Evolutionary conservation across 2,888 invertebrate species (phyloP), one percentile per base, ranked within the genome.

Genomic region (Chrysopilus asiliformis): DNA sequence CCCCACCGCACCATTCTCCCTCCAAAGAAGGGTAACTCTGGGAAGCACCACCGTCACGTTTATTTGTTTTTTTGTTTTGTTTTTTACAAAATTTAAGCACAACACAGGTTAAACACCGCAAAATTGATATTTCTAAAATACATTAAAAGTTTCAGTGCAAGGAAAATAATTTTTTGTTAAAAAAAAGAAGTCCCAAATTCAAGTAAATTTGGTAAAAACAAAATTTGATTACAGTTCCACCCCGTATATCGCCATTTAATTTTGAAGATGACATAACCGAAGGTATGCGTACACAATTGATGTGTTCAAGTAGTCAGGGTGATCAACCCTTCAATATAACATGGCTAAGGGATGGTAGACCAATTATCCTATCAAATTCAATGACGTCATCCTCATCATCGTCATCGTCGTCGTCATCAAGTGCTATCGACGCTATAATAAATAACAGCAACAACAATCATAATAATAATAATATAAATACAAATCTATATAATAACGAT

Each of bases 201-300:
- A n/a, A n/a, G n/a, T n/a, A n/a, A 27, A 27, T n/a, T 27, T 13
- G 13, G 12, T 29, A 18, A 16, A 36, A 22, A 29, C 14, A 15
- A 20, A 19, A 14, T 35, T 26, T 32, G n/a, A 10, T 32, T 32
- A 60, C 75, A 85, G 84, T 84, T 67, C 65, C 76, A 53, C 84
- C 84, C 57, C 78, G 76, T 61, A 81, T 85, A 64, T 78, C 74
- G 58, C 82, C 83, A 53, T 84, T 84, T 68, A 74, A 74, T 64
- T 83, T 84, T 65, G 82, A 81, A 60, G 71, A 74, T 51, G 78
- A 80, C 53, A 74, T 83, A 53, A 76, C 74, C 57, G 78, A 79
- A 57, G 84, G 83, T 48, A 80, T 83, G 68, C 76, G 82, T 44
- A 80, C 77, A 49, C 83, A 84, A 64, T 58, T 71, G 43, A 69